A percentile compares a stretch with the other conserved stretches of the same genome.
phyloP scores from a whole-genome alignment of 2,113 vertebrate genomes.

The Ophiodon elongatus region DNA sequence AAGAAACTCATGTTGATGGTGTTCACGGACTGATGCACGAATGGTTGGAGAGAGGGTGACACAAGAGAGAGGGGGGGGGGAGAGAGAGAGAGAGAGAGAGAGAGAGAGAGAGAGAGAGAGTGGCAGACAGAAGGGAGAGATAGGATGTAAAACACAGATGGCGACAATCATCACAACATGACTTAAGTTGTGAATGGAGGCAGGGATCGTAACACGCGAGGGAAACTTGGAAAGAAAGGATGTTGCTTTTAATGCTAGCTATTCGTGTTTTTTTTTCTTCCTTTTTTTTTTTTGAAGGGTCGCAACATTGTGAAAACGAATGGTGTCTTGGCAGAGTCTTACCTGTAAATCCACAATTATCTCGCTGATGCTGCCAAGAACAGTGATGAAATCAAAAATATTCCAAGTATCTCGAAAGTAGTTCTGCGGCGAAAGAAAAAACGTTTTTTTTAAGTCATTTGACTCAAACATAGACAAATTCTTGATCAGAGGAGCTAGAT shows the following conservation, averaged over 20 bases:
- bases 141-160: slow-evolving; percentile 74
- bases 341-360: slow-evolving; percentile 92
- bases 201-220: slow-evolving; percentile 44
- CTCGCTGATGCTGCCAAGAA: slow-evolving; percentile 96
- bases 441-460: background rate
- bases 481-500: background rate
- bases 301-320: slow-evolving; percentile 42
- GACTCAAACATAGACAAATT: background rate
- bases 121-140: slow-evolving; percentile 54
- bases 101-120: slow-evolving; percentile 31
- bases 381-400: slow-evolving; percentile 99
- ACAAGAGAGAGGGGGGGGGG: background rate
- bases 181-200: slow-evolving; percentile 61
- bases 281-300: slow-evolving; percentile 9
- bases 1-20: slow-evolving; percentile 99
- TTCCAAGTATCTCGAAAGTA: slow-evolving; percentile 99
- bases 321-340: slow-evolving; percentile 35
- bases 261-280: slow-evolving; percentile 2
- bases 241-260: background rate
- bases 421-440: slow-evolving; percentile 85
- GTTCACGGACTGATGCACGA: slow-evolving; percentile 84
- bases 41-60: slow-evolving; percentile 51
- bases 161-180: slow-evolving; percentile 69
- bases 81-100: slow-evolving; percentile 23
- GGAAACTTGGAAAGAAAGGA: slow-evolving; percentile 41